Conservation (phyloP, 1,140 invertebrate genomes). For the Drosophila sechellia region DNA sequence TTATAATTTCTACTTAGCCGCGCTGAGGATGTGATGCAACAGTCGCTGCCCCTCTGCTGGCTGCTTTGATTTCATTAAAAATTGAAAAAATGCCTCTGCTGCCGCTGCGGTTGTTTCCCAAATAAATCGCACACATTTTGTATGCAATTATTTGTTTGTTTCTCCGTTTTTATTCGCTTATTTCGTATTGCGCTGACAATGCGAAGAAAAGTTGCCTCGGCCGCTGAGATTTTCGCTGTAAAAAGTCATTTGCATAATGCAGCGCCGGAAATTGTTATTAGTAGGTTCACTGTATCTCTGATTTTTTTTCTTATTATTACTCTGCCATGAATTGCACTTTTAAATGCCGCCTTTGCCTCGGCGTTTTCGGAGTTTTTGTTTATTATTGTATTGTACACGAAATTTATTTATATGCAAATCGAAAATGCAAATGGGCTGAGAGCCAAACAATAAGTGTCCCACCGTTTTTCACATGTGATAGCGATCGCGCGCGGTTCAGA, state of each 20-base stretch:
- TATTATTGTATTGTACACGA: conserved; percentile 54
- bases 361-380: conserved; percentile 43
- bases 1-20: conserved; percentile 79
- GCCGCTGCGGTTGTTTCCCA: conserved; percentile 69
- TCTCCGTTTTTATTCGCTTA: conserved; percentile 19
- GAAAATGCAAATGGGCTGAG: conserved; percentile 46
- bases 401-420: conserved; percentile 81
- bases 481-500: conserved; percentile 40
- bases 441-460: conserved; percentile 73
- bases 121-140: conserved; percentile 81
- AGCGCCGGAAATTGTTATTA: conserved; percentile 80
- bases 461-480: conserved; percentile 72
- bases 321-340: conserved; percentile 74
- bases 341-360: conserved; percentile 75
- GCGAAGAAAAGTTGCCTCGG: conserved; percentile 64
- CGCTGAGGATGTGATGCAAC: conserved; percentile 77
- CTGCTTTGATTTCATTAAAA: conserved; percentile 76
- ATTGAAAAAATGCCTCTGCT: conserved; percentile 35
- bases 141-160: conserved; percentile 74
- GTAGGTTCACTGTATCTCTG: conserved; percentile 52
- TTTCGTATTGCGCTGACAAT: conserved; percentile 56
- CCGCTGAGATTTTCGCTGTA: conserved; percentile 60
- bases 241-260: conserved; percentile 80
- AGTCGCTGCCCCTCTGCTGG: conserved; percentile 33
- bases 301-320: conserved; percentile 35